These are phyloP conservation scores for Choloepus didactylus DNA, from an alignment of 2,797 vertebrate genomes.

Conservation along the genomic window DNA sequence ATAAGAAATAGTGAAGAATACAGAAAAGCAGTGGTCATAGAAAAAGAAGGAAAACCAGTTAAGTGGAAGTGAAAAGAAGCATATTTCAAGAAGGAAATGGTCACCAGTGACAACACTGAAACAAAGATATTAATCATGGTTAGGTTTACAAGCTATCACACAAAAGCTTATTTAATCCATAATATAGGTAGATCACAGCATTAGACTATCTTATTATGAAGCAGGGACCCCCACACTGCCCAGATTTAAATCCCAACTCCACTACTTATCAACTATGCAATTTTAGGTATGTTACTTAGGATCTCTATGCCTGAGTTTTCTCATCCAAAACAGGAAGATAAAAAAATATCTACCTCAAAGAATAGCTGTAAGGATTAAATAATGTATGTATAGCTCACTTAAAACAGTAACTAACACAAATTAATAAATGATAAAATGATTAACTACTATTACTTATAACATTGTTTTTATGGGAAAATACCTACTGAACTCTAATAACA, in stretches of 20 bases:
- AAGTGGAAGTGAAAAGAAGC: conserved; percentile 56
- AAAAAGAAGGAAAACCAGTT: conserved; percentile 33
- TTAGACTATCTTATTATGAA: not conserved
- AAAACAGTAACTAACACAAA: conserved; percentile 41
- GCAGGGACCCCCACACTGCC: not conserved
- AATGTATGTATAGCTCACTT: not conserved
- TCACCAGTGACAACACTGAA: not conserved
- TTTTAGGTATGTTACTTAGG: not conserved
- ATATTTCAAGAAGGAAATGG: not conserved
- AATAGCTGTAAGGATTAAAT: not conserved
- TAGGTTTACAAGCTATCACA: not conserved
- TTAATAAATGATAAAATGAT: not conserved
- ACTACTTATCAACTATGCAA: not conserved
- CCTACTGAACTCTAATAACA: not conserved
- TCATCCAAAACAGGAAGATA: conserved; percentile 10
- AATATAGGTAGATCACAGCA: not conserved
- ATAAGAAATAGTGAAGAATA: conserved; percentile 25
- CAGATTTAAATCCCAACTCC: conserved; percentile 24
- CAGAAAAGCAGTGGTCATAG: conserved; percentile 24
- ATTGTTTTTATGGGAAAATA: conserved; percentile 42
- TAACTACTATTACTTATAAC: conserved; percentile 7
- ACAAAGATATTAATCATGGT: not conserved
- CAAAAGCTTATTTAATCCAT: conserved; percentile 27
- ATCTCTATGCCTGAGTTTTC: conserved; percentile 36
- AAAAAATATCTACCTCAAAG: conserved; percentile 50